A percentile compares a stretch with the other conserved stretches of the same genome.
phyloP scores from a whole-genome alignment of 2,888 invertebrate species.

The Drosophila tanythrix region DNA sequence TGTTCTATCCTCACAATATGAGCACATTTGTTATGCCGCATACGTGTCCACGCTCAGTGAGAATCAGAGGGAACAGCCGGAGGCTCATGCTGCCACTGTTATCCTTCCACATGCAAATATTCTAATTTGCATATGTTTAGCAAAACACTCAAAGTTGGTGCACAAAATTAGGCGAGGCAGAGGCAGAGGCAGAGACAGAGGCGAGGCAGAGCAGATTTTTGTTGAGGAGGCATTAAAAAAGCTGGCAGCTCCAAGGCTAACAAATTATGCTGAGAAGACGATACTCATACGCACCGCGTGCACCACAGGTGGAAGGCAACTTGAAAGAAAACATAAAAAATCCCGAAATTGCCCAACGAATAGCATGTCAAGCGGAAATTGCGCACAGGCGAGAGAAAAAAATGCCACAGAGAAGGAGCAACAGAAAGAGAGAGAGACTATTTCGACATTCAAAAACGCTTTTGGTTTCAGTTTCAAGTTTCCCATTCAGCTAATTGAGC shows the following conservation, averaged over 20 bases:
- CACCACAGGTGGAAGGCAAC: constrained; percentile 71
- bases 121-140: constrained; percentile 77
- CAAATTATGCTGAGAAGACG: constrained; percentile 42
- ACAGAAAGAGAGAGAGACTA: constrained; percentile 6
- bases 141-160: constrained; percentile 41
- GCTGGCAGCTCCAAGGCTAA: constrained; percentile 24
- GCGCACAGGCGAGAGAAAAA: constrained; percentile 31
- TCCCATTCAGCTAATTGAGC: constrained; percentile 62
- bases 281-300: constrained; percentile 54
- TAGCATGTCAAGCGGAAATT: constrained; percentile 68
- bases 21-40: constrained; percentile 49
- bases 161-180: constrained; percentile 8
- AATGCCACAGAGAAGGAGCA: background rate
- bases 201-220: constrained; percentile 34
- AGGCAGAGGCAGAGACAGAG: background rate
- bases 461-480: constrained; percentile 50
- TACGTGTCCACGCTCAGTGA: constrained; percentile 40
- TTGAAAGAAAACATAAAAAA: constrained; percentile 54
- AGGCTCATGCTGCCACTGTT: constrained; percentile 36
- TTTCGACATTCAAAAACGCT: constrained; percentile 31
- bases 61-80: constrained; percentile 36
- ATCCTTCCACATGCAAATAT: constrained; percentile 74
- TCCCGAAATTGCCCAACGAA: constrained; percentile 54
- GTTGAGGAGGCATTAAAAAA: constrained; percentile 32
- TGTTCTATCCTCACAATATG: constrained; percentile 3